A percentile compares a stretch with the other conserved stretches of the same genome.
These are phyloP conservation scores for Tipula vernalis DNA, from an alignment of 2,888 invertebrate species.

Conservation along the genomic window DNA sequence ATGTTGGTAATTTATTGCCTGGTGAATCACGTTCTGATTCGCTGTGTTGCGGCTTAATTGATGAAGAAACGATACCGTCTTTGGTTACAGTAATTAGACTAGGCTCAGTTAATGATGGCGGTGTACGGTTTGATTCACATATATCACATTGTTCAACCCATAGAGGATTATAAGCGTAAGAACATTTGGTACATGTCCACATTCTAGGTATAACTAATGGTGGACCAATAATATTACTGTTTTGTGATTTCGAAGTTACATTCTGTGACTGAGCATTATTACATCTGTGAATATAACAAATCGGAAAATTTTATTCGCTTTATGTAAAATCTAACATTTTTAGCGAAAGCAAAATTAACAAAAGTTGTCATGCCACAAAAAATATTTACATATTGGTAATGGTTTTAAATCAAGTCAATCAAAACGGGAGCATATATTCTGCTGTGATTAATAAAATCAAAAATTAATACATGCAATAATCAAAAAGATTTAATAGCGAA, in stretches of 20 bases:
- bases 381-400: neutral
- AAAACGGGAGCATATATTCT: neutral
- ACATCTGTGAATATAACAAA: neutral
- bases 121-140: constrained; percentile 54
- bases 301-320: neutral
- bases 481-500: neutral
- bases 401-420: neutral
- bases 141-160: constrained; percentile 72
- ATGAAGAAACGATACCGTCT: constrained; percentile 21
- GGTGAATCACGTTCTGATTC: neutral
- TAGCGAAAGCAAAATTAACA: neutral
- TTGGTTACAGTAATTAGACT: constrained; percentile 58
- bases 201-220: constrained; percentile 39
- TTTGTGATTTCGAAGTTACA: constrained; percentile 15
- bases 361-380: neutral
- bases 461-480: neutral
- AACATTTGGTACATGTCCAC: constrained; percentile 84
- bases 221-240: neutral
- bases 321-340: neutral
- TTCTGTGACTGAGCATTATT: constrained; percentile 14
- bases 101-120: constrained; percentile 48
- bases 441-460: neutral
- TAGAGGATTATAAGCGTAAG: constrained; percentile 75
- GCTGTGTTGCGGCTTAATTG: neutral
- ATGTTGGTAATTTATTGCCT: neutral